Percentiles rank a stretch among this genome's conserved stretches.
phyloP scores from a whole-genome alignment of 2,888 invertebrate species.

The Papilio demoleus region DNA sequence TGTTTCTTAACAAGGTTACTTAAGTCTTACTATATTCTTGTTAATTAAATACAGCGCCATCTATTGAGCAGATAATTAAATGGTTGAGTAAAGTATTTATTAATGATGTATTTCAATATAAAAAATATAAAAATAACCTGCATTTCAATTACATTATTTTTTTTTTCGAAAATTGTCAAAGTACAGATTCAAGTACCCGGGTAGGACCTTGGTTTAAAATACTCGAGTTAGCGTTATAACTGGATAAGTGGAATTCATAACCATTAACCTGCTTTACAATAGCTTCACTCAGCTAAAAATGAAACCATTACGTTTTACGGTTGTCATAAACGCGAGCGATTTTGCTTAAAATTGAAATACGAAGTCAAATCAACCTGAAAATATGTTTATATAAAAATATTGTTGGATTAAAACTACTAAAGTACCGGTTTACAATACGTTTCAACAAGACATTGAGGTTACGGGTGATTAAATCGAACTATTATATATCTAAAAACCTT shows the following conservation, averaged over 20 bases:
- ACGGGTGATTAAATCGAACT: neutral
- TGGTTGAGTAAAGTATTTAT: no score
- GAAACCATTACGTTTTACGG: constrained; percentile 39
- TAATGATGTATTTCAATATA: no score
- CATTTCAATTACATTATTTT: neutral
- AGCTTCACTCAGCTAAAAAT: constrained; percentile 39
- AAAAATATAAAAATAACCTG: no score
- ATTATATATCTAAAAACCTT: no score
- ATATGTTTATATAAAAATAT: constrained; percentile 20
- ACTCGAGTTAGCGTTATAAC: constrained; percentile 29
- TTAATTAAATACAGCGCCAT: no score
- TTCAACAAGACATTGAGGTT: no score
- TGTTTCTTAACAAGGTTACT: no score
- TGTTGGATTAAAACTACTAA: neutral
- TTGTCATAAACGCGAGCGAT: constrained; percentile 23
- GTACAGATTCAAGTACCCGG: neutral
- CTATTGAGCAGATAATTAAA: neutral
- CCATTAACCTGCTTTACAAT: constrained; percentile 35
- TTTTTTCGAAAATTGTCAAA: neutral
- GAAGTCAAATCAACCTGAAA: constrained; percentile 5
- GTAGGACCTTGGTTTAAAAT: constrained; percentile 7
- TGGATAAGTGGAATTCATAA: constrained; percentile 34
- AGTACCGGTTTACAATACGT: neutral
- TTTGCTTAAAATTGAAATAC: constrained; percentile 33
- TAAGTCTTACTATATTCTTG: no score